Evolutionary conservation across 2,888 invertebrate genomes (phyloP).

Genomic region (Eudemis profundana): DNA sequence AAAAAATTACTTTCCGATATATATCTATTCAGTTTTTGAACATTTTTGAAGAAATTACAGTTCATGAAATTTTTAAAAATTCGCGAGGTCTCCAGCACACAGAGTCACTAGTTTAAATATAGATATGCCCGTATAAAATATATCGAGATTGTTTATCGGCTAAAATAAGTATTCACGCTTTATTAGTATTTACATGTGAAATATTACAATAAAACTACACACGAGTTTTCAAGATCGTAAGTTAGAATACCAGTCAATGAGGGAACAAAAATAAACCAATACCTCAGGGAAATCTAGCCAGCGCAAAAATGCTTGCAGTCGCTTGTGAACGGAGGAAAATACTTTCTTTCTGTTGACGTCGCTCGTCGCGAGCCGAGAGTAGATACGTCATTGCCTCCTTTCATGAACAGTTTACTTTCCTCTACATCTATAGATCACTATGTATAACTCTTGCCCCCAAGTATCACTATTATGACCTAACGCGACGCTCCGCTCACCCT

Average conservation of each 20-base stretch:
- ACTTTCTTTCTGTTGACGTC: conserved; percentile 2
- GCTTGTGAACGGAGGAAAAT: neutral
- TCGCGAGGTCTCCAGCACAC: too few species aligned
- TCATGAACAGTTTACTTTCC: conserved; percentile 1
- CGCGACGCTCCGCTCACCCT: neutral
- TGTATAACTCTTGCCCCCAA: neutral
- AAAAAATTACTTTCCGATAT: too few species aligned
- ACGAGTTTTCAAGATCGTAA: neutral
- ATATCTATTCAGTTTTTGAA: too few species aligned
- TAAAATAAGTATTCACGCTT: too few species aligned
- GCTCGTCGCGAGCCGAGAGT: neutral
- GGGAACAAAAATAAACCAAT: conserved; percentile 26
- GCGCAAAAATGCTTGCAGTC: conserved; percentile 1
- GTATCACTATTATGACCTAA: neutral
- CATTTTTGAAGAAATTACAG: too few species aligned
- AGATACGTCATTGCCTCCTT: conserved; percentile 13
- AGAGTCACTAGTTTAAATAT: too few species aligned
- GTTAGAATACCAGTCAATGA: neutral
- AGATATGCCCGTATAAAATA: too few species aligned
- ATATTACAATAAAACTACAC: neutral
- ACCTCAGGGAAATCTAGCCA: conserved; percentile 26
- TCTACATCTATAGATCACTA: neutral
- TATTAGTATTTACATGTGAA: too few species aligned
- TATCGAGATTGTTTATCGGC: too few species aligned
- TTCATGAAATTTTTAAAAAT: too few species aligned